phyloP scores from a whole-genome alignment of 2,113 vertebrate species.

The Semicossyphus pulcher region DNA sequence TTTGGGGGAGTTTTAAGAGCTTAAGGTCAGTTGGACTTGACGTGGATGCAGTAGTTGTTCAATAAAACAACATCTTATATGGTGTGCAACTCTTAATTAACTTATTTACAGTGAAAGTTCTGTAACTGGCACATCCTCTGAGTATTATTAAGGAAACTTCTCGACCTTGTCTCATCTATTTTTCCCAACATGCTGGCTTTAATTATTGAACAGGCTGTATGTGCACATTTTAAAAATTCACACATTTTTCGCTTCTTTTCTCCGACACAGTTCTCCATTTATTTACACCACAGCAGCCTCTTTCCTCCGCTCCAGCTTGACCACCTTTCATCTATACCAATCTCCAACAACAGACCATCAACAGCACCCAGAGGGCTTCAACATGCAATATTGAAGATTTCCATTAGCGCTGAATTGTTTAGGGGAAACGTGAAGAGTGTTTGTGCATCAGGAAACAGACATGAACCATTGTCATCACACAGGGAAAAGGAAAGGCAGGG shows the following conservation, averaged over 20 bases:
- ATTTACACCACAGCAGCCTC: slow-evolving; percentile 16
- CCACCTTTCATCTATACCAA: slow-evolving; percentile 45
- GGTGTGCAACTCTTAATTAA: too few relatives aligned
- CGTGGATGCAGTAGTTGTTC: background rate
- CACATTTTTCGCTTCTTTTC: background rate
- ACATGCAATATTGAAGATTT: slow-evolving; percentile 75
- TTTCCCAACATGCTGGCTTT: background rate
- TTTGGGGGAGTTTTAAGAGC: slow-evolving; percentile 14
- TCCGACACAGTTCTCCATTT: slow-evolving; percentile 9
- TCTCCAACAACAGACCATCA: slow-evolving; percentile 61
- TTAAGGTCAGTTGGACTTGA: slow-evolving; percentile 5
- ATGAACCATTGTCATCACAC: slow-evolving; percentile 30
- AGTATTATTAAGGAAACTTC: background rate
- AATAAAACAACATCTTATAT: background rate
- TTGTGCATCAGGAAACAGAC: slow-evolving; percentile 59
- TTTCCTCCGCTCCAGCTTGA: slow-evolving; percentile 33
- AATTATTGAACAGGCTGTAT: slow-evolving; percentile 8
- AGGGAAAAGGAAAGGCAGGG: background rate
- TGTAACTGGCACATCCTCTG: too few relatives aligned
- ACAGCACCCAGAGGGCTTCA: slow-evolving; percentile 65
- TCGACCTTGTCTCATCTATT: slow-evolving; percentile 1
- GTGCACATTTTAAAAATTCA: background rate
- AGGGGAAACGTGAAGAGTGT: slow-evolving; percentile 34
- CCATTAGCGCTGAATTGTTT: slow-evolving; percentile 72
- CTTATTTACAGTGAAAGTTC: too few relatives aligned